Evolutionary conservation across 1,140 invertebrate genomes (phyloP).

Genomic region (Chlorops oryzae): DNA sequence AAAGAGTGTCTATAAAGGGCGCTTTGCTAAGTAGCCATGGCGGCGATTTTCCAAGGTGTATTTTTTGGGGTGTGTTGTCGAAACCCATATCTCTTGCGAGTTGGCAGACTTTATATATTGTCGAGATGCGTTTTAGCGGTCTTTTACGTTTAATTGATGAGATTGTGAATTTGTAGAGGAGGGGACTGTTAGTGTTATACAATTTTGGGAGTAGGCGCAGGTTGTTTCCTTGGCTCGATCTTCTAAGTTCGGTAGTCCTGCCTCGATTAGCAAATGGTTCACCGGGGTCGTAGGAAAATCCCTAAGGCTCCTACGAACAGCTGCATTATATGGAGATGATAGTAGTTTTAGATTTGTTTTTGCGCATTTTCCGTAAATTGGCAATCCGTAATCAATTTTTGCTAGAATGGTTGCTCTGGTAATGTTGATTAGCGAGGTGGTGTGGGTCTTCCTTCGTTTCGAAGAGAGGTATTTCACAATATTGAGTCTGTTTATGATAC

Average conservation of each 20-base stretch:
- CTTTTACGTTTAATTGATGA: no score
- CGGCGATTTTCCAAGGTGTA: no score
- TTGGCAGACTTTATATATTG: no score
- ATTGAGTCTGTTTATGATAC: conserved; percentile 1
- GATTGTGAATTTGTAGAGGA: no score
- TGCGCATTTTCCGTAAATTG: neutral
- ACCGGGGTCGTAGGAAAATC: neutral
- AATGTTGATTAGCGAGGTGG: conserved; percentile 5
- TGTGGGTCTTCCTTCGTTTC: neutral
- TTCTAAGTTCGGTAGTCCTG: neutral
- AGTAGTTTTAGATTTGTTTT: neutral
- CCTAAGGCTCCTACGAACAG: neutral
- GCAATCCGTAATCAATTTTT: no score
- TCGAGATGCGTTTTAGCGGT: no score
- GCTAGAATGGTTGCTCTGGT: neutral
- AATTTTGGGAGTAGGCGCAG: no score
- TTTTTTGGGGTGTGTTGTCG: no score
- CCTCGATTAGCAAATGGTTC: neutral
- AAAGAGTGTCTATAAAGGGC: no score
- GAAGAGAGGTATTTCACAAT: conserved; percentile 8
- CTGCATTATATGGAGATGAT: neutral
- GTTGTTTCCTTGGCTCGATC: neutral
- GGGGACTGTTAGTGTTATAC: no score
- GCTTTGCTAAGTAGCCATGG: no score
- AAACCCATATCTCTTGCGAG: no score